A percentile compares a stretch with the other conserved stretches of the same genome.
These are phyloP conservation scores for Leptopterna dolabrata DNA, from an alignment of 2,888 invertebrate species.

Conservation along the genomic window DNA sequence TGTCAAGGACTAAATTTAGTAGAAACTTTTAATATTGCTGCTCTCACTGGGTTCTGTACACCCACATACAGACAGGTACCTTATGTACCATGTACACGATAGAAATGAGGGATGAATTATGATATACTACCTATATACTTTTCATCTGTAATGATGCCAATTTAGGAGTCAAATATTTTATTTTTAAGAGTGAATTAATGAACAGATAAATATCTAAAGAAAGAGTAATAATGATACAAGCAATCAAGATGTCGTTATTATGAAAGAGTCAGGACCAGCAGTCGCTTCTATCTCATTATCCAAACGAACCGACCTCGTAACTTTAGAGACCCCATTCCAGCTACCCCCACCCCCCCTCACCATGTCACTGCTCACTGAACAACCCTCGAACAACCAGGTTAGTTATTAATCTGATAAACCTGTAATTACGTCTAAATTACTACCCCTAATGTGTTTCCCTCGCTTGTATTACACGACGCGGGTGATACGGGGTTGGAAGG, in stretches of 20 bases:
- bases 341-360: background rate
- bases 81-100: no score
- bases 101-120: no score
- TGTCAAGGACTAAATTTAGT: no score
- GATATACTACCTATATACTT: no score
- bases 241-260: background rate
- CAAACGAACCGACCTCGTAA: background rate
- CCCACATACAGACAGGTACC: no score
- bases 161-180: no score
- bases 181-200: no score
- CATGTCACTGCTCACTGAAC: background rate
- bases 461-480: background rate
- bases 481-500: no score
- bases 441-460: background rate
- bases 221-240: background rate
- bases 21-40: no score
- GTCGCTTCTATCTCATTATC: background rate
- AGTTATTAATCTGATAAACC: slow-evolving; percentile 27
- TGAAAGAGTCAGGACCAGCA: background rate
- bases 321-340: background rate
- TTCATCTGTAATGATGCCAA: no score
- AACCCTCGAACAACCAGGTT: background rate
- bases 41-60: no score
- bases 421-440: slow-evolving; percentile 29
- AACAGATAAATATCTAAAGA: background rate